Percentiles rank a stretch among this genome's conserved stretches.
phyloP scores from a whole-genome alignment of 2,888 invertebrate genomes.

The Sinelater perroti region DNA sequence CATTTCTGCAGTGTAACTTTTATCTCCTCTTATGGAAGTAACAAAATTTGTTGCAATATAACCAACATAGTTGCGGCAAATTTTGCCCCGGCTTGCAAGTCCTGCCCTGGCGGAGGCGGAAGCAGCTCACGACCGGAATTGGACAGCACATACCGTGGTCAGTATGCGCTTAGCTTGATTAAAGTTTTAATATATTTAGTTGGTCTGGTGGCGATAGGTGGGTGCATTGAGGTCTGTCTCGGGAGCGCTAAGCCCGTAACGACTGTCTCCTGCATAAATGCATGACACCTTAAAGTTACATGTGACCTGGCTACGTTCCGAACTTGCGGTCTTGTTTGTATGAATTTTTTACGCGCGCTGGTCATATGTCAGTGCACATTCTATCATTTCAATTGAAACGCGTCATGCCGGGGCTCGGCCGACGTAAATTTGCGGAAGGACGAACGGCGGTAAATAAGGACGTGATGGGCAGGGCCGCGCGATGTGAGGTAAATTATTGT shows the following conservation, averaged over 20 bases:
- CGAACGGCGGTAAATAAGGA: too few species aligned
- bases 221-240: slow-evolving; percentile 37
- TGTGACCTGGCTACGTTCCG: slow-evolving; percentile 36
- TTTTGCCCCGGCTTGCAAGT: too few species aligned
- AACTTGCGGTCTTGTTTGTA: slow-evolving; percentile 33
- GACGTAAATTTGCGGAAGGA: too few species aligned
- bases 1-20: too few species aligned
- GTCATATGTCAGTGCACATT: slow-evolving; percentile 37
- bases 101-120: slow-evolving; percentile 11
- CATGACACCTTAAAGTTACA: slow-evolving; percentile 42
- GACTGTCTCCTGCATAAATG: slow-evolving; percentile 41
- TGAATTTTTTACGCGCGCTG: slow-evolving; percentile 39
- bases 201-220: slow-evolving; percentile 35
- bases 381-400: slow-evolving; percentile 38
- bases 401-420: too few species aligned
- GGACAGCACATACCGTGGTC: slow-evolving; percentile 10
- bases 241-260: slow-evolving; percentile 36
- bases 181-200: slow-evolving; percentile 46
- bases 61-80: too few species aligned
- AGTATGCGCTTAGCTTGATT: slow-evolving; percentile 43
- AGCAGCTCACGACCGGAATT: slow-evolving; percentile 18
- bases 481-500: too few species aligned
- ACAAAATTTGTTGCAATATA: too few species aligned
- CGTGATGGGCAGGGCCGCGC: too few species aligned
- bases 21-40: too few species aligned